phyloP scores from a whole-genome alignment of 2,888 invertebrate genomes.

The Portevinia maculata region DNA sequence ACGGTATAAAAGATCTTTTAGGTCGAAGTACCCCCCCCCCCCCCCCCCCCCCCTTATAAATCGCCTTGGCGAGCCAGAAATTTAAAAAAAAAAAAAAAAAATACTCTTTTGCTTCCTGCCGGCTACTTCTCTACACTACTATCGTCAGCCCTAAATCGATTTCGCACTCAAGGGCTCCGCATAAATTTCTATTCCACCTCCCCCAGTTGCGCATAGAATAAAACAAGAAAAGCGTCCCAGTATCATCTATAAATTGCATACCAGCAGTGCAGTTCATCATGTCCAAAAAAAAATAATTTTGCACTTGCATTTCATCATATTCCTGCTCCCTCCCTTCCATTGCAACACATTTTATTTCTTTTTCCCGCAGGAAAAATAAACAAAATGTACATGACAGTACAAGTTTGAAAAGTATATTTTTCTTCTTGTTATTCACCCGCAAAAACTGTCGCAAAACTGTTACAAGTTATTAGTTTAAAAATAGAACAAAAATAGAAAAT shows the following conservation, averaged over 20 bases:
- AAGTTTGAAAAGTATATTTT: constrained; percentile 35
- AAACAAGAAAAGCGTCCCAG: not conserved
- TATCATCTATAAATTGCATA: not conserved
- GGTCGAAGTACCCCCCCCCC: too few relatives aligned
- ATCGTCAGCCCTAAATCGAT: not conserved
- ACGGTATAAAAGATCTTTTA: too few relatives aligned
- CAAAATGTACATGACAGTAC: constrained; percentile 39
- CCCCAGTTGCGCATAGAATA: not conserved
- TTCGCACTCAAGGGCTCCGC: not conserved
- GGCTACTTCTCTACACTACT: not conserved
- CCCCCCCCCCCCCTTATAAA: too few relatives aligned
- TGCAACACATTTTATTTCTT: not conserved
- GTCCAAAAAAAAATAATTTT: constrained; percentile 1
- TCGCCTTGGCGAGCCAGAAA: too few relatives aligned
- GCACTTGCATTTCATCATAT: constrained; percentile 26
- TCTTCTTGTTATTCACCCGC: not conserved
- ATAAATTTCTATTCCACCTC: not conserved
- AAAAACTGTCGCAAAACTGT: constrained; percentile 37
- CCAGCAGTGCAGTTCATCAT: not conserved
- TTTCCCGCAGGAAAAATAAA: constrained; percentile 26
- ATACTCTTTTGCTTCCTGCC: too few relatives aligned
- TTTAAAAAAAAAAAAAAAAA: too few relatives aligned
- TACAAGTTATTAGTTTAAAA: not conserved
- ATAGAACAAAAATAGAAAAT: constrained; percentile 5
- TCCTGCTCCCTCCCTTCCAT: not conserved